These are phyloP conservation scores for Stichopus chloronotus DNA, from an alignment of 35 echinoderm and acorn worm species.

Conservation along the genomic window DNA sequence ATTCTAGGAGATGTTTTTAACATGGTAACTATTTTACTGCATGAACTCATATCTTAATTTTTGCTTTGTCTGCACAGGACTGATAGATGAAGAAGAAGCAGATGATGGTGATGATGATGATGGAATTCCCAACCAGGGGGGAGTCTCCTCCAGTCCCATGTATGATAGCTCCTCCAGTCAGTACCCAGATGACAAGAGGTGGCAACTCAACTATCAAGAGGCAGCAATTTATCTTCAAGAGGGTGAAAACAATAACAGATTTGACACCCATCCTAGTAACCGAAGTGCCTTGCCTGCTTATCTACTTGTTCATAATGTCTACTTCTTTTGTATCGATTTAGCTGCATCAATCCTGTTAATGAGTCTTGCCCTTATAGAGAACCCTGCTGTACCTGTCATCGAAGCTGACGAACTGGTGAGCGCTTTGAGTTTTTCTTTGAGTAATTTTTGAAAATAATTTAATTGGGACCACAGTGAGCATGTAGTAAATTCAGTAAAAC, in stretches of 20 bases:
- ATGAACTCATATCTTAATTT: too few species aligned
- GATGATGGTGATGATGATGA: neutral
- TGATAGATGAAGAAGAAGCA: neutral
- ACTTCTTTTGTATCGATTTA: slow-evolving; percentile 86
- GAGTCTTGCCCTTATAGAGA: slow-evolving; percentile 76
- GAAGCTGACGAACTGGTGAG: slow-evolving; percentile 73
- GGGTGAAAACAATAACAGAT: slow-evolving; percentile 87
- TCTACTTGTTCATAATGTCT: slow-evolving; percentile 87
- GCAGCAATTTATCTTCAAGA: slow-evolving; percentile 93
- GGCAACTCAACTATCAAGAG: slow-evolving; percentile 93
- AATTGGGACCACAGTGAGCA: too few species aligned
- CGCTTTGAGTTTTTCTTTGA: neutral
- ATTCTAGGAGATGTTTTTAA: too few species aligned
- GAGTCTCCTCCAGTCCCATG: neutral
- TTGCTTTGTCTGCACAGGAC: neutral
- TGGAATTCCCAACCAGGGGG: neutral
- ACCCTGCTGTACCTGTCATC: slow-evolving; percentile 77
- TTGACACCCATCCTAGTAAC: slow-evolving; percentile 81
- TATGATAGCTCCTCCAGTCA: neutral
- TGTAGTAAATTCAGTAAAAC: too few species aligned
- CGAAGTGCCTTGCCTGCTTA: slow-evolving; percentile 88
- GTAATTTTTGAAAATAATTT: neutral
- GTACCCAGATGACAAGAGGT: slow-evolving; percentile 60
- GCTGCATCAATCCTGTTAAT: slow-evolving; percentile 72
- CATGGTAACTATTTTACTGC: too few species aligned